Conservation (phyloP, 2,113 vertebrate genomes). For the Oreocharis arfaki region DNA sequence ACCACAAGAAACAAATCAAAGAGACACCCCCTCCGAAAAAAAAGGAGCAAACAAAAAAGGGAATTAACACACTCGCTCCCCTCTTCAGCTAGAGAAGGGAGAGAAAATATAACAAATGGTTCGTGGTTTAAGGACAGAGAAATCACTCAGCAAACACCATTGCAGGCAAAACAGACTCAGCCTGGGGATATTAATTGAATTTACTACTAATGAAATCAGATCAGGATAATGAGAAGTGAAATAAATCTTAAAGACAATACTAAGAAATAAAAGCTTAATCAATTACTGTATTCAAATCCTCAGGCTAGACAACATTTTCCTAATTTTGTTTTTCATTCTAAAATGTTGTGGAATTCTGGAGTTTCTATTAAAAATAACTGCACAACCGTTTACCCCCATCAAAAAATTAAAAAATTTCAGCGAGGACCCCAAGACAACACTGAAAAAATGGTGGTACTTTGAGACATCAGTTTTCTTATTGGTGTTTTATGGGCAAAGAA, state of each 20-base stretch:
- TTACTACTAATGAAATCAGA: background rate
- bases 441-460: background rate
- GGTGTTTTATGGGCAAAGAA: background rate
- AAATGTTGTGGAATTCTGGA: background rate
- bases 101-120: background rate
- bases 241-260: background rate
- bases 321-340: background rate
- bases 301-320: slow-evolving; percentile 17
- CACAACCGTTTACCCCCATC: rapidly evolving
- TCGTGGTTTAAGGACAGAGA: background rate
- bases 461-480: background rate
- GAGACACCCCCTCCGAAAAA: rapidly evolving
- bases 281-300: background rate
- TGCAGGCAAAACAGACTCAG: background rate
- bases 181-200: background rate
- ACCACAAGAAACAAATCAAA: too few relatives aligned
- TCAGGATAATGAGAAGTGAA: background rate
- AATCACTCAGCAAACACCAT: background rate
- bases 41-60: too few relatives aligned
- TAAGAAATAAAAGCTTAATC: background rate
- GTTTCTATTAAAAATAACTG: background rate
- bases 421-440: background rate
- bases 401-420: background rate
- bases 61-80: background rate
- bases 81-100: background rate